Conservation (phyloP, 2,888 invertebrate genomes). For the Deroplatys truncata region DNA sequence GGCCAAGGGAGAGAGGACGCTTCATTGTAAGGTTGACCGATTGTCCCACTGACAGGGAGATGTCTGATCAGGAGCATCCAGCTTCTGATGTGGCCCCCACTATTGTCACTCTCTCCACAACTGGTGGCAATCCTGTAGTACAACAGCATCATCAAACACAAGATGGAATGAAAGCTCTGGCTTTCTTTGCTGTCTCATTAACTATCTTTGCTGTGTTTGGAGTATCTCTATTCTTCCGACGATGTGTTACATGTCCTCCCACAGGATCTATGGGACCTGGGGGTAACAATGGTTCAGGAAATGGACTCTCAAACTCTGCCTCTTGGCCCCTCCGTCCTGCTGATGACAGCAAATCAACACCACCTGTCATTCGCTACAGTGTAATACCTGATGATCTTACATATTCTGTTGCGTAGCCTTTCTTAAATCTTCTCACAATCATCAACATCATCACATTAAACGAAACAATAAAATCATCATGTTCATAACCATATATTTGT, state of each 20-base stretch:
- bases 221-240: slow-evolving; percentile 38
- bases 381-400: slow-evolving; percentile 39
- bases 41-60: neutral
- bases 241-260: slow-evolving; percentile 40
- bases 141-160: slow-evolving; percentile 17
- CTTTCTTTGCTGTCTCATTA: slow-evolving; percentile 40
- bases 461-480: neutral
- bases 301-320: neutral
- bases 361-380: slow-evolving; percentile 39
- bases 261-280: slow-evolving; percentile 19
- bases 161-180: slow-evolving; percentile 36
- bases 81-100: neutral
- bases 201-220: slow-evolving; percentile 40
- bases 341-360: slow-evolving; percentile 33
- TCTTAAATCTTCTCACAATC: neutral
- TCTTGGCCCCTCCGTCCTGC: slow-evolving; percentile 38
- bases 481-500: neutral
- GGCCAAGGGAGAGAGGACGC: slow-evolving; percentile 28
- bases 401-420: slow-evolving; percentile 28
- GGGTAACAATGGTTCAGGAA: slow-evolving; percentile 32
- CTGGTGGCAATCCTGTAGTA: slow-evolving; percentile 1
- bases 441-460: neutral
- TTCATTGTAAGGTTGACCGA: slow-evolving; percentile 26
- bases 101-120: neutral
- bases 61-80: neutral